Evolutionary conservation across 1,140 invertebrate genomes (phyloP).

Genomic region (Heliconius congener): DNA sequence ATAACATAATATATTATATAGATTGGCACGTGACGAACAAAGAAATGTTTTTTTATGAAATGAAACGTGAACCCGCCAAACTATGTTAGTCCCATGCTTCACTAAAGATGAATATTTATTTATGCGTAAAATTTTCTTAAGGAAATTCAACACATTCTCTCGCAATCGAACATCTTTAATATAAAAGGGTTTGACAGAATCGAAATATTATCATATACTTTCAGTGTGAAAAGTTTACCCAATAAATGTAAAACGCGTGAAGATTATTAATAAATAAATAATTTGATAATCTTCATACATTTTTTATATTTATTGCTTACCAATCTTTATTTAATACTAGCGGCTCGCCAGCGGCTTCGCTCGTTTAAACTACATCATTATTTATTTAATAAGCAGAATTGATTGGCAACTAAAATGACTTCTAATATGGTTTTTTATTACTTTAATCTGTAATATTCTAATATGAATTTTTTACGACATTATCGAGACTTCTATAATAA

Average conservation of each 20-base stretch:
- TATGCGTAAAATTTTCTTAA: slow-evolving; percentile 8
- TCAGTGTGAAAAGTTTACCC: not conserved
- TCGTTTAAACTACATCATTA: too few species aligned
- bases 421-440: too few species aligned
- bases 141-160: not conserved
- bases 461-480: too few species aligned
- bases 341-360: too few species aligned
- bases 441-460: too few species aligned
- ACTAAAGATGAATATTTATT: slow-evolving; percentile 28
- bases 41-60: not conserved
- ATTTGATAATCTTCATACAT: not conserved
- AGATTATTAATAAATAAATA: not conserved
- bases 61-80: slow-evolving; percentile 23
- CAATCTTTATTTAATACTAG: too few species aligned
- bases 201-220: not conserved
- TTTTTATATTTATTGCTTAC: too few species aligned
- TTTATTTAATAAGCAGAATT: too few species aligned
- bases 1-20: not conserved
- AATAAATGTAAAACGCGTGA: too few species aligned
- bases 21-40: not conserved
- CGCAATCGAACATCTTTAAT: not conserved
- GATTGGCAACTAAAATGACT: too few species aligned
- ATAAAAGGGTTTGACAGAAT: not conserved
- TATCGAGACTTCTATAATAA: too few species aligned
- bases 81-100: slow-evolving; percentile 5